These are phyloP conservation scores for Cirrhinus mrigala DNA, from an alignment of 2,797 vertebrate genomes.

Conservation along the genomic window DNA sequence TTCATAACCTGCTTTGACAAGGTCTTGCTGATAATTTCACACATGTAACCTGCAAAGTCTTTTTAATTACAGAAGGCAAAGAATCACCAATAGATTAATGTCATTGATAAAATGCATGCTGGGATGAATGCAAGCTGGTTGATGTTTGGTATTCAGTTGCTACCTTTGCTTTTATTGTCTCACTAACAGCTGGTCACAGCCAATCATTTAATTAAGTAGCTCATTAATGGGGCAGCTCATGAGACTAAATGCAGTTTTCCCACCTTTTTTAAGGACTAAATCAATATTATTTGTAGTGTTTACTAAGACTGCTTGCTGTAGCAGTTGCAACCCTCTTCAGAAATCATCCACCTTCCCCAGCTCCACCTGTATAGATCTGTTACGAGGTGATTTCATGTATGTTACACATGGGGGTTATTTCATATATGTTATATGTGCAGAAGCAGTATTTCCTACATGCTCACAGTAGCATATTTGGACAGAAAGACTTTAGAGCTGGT, in stretches of 20 bases:
- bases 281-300: neutral
- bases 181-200: conserved; percentile 21
- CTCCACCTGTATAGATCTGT: too few relatives aligned
- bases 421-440: too few relatives aligned
- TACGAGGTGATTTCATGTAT: too few relatives aligned
- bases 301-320: too few relatives aligned
- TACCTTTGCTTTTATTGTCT: neutral
- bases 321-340: too few relatives aligned
- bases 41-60: conserved; percentile 42
- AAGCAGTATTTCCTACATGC: too few relatives aligned
- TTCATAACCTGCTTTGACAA: conserved; percentile 23
- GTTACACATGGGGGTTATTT: too few relatives aligned
- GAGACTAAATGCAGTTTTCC: neutral
- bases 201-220: neutral
- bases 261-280: neutral
- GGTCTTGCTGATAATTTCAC: conserved; percentile 6
- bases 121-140: neutral
- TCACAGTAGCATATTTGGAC: too few relatives aligned
- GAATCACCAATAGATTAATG: conserved; percentile 48
- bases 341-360: too few relatives aligned
- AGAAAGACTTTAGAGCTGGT: too few relatives aligned
- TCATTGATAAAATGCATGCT: neutral
- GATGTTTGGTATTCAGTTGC: conserved; percentile 9
- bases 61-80: conserved; percentile 53
- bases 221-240: neutral